Percentiles rank a stretch among this genome's conserved stretches.
Conservation (phyloP, 2,797 vertebrate species). For the Argyrosomus regius region DNA sequence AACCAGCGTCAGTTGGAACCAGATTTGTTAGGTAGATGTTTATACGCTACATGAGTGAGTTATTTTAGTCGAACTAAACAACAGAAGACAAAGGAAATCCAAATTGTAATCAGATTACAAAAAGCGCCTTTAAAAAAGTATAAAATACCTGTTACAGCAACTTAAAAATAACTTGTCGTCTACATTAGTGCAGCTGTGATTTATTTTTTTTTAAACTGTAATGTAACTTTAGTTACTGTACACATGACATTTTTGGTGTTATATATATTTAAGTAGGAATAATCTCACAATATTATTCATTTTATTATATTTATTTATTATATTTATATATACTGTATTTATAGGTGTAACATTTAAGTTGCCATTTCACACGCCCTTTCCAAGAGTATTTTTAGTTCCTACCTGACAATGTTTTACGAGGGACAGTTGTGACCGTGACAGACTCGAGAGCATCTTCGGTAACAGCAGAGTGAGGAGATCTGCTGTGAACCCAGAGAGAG, state of each 20-base stretch:
- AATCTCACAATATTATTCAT: not conserved
- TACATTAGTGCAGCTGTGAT: not conserved
- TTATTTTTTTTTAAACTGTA: not conserved
- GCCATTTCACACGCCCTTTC: too few species aligned
- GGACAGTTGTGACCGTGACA: too few species aligned
- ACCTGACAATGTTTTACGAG: too few species aligned
- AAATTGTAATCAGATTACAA: not conserved
- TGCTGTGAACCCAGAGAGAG: too few species aligned
- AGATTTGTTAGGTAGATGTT: slow-evolving; percentile 64
- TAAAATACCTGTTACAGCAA: not conserved
- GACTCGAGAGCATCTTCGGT: too few species aligned
- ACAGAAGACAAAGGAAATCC: not conserved
- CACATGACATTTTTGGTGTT: not conserved
- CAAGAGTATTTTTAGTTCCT: too few species aligned
- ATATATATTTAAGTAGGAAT: not conserved
- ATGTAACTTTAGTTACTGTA: not conserved
- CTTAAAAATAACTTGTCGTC: not conserved
- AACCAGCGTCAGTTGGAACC: slow-evolving; percentile 75
- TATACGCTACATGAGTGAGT: not conserved
- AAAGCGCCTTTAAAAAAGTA: not conserved
- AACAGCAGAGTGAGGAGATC: too few species aligned
- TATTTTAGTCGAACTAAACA: slow-evolving; percentile 1
- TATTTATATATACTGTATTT: too few species aligned
- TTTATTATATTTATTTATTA: too few species aligned
- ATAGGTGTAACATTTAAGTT: too few species aligned